A percentile compares a stretch with the other conserved stretches of the same genome.
These are phyloP conservation scores for Lampris megalopsis DNA, from an alignment of 2,113 vertebrate genomes.

Conservation along the genomic window DNA sequence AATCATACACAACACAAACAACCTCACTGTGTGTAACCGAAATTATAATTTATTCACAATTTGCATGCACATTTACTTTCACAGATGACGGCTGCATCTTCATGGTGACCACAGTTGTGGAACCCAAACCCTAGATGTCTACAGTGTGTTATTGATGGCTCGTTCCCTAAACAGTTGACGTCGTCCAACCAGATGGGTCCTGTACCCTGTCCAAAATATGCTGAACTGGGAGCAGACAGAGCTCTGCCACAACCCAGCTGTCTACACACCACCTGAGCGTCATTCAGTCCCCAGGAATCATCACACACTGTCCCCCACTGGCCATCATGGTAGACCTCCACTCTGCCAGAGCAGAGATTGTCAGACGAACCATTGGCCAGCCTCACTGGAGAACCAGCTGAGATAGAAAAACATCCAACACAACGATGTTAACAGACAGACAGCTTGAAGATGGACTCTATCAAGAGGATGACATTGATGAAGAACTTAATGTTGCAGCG, in stretches of 20 bases:
- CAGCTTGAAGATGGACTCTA: too few species aligned
- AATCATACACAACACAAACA: constrained; percentile 27
- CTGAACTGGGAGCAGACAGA: constrained; percentile 12
- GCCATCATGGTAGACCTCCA: constrained; percentile 45
- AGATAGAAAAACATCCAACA: constrained; percentile 9
- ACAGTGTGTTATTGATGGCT: constrained; percentile 44
- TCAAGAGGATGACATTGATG: too few species aligned
- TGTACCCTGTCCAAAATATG: constrained; percentile 54
- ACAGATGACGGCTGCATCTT: constrained; percentile 48
- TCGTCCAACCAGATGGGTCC: constrained; percentile 71
- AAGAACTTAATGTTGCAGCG: too few species aligned
- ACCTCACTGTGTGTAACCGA: neutral
- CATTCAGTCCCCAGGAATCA: constrained; percentile 39
- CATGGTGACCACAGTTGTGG: constrained; percentile 27
- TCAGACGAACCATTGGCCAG: constrained; percentile 42
- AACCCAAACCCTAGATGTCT: constrained; percentile 39
- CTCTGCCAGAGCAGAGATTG: constrained; percentile 62
- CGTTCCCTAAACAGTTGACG: constrained; percentile 42
- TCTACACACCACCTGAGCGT: constrained; percentile 63
- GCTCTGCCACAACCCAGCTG: constrained; percentile 60
- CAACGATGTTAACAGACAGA: too few species aligned
- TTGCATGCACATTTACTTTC: constrained; percentile 23
- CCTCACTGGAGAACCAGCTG: constrained; percentile 48
- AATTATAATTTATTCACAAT: neutral
- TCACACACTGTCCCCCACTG: constrained; percentile 71